phyloP scores from a whole-genome alignment of 2,888 invertebrate genomes.

The Drosophila mulleri region DNA sequence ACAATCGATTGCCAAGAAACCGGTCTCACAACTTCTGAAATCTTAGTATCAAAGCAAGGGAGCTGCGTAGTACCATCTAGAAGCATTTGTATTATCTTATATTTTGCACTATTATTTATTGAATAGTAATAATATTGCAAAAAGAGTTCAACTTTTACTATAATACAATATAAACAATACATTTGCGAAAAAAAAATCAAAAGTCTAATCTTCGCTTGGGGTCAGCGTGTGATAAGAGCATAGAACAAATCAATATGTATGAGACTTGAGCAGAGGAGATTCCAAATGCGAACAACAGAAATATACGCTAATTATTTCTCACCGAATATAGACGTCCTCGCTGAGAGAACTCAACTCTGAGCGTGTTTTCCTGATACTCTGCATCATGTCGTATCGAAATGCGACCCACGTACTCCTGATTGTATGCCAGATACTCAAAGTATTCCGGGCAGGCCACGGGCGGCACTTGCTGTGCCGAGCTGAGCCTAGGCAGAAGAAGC shows the following conservation, averaged over 20 bases:
- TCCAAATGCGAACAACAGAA: neutral
- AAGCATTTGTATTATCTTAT: slow-evolving; percentile 21
- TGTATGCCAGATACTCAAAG: slow-evolving; percentile 62
- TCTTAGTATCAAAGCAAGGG: slow-evolving; percentile 7
- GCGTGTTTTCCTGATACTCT: slow-evolving; percentile 38
- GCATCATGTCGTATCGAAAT: slow-evolving; percentile 55
- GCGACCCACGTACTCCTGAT: slow-evolving; percentile 58
- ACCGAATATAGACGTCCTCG: slow-evolving; percentile 57
- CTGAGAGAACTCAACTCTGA: slow-evolving; percentile 72
- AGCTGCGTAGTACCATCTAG: slow-evolving; percentile 27
- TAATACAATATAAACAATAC: neutral
- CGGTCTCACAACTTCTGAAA: slow-evolving; percentile 52
- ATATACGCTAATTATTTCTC: slow-evolving; percentile 20
- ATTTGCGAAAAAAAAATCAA: slow-evolving; percentile 21
- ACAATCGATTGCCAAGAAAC: slow-evolving; percentile 48
- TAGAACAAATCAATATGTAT: neutral
- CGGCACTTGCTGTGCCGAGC: slow-evolving; percentile 55
- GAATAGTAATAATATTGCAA: neutral
- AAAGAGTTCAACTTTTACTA: too few relatives aligned
- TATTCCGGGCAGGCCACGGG: slow-evolving; percentile 66
- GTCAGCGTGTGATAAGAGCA: slow-evolving; percentile 57
- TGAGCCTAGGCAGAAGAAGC: slow-evolving; percentile 14
- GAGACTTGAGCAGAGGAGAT: neutral
- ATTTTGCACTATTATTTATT: slow-evolving; percentile 18
- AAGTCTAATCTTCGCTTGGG: slow-evolving; percentile 34